phyloP scores from a whole-genome alignment of 2,113 vertebrate species.

The Henicopernis longicauda region DNA sequence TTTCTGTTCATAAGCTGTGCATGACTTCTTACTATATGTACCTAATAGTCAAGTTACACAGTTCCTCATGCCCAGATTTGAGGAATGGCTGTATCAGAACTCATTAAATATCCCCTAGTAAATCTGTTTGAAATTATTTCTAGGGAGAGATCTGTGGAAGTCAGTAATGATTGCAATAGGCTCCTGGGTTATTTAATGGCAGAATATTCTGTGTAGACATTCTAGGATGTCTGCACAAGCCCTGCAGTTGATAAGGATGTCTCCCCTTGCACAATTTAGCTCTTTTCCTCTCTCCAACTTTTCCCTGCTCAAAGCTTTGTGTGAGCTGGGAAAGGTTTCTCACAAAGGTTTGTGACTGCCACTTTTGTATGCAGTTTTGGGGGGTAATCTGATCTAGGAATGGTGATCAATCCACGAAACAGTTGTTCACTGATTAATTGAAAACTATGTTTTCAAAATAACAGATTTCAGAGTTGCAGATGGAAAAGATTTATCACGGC shows the following conservation, averaged over 20 bases:
- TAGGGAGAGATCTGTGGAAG: neutral
- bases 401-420: neutral
- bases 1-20: neutral
- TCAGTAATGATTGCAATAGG: neutral
- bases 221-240: neutral
- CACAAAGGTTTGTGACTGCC: neutral
- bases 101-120: neutral
- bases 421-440: neutral
- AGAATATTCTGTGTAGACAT: neutral
- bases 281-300: neutral
- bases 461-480: neutral
- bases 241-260: neutral
- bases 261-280: neutral
- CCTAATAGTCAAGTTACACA: fast-evolving
- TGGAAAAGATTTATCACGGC: neutral
- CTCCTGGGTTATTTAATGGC: neutral
- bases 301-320: neutral
- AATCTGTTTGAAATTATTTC: neutral
- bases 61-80: neutral
- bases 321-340: neutral
- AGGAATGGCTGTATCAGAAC: neutral
- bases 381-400: neutral
- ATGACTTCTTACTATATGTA: neutral
- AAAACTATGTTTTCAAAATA: neutral
- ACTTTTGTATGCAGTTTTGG: neutral